A percentile compares a stretch with the other conserved stretches of the same genome.
phyloP scores from a whole-genome alignment of 2,888 invertebrate genomes.

The Gerris lacustris region DNA sequence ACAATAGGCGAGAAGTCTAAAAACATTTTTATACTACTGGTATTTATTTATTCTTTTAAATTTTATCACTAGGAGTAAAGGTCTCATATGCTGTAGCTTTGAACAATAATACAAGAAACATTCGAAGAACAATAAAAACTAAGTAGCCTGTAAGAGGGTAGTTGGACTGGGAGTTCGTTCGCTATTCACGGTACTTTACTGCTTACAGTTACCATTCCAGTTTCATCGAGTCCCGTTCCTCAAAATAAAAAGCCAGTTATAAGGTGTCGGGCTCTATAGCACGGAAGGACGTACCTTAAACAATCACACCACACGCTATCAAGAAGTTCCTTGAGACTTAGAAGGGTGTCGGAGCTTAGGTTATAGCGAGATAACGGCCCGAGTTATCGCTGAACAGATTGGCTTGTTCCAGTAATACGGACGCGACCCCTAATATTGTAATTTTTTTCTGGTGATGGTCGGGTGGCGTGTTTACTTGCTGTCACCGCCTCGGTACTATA shows the following conservation, averaged over 20 bases:
- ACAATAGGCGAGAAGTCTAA: too few species aligned
- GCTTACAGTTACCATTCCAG: not conserved
- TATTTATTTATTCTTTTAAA: too few species aligned
- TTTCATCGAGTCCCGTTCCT: not conserved
- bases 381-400: not conserved
- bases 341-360: not conserved
- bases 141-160: not conserved
- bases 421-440: not conserved
- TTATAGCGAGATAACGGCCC: not conserved
- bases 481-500: conserved; percentile 16
- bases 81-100: not conserved
- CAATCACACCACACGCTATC: not conserved
- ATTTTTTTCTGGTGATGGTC: not conserved
- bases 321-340: too few species aligned
- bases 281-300: not conserved
- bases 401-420: not conserved
- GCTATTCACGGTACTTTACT: not conserved
- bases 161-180: not conserved
- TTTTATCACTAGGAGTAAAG: not conserved
- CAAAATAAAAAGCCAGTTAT: not conserved
- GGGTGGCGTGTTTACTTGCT: not conserved
- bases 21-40: too few species aligned
- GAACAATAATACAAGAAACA: not conserved
- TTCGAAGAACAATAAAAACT: not conserved
- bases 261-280: not conserved